Evolutionary conservation across 2,797 vertebrate species (phyloP).

Genomic region (Sitta carolinensis): DNA sequence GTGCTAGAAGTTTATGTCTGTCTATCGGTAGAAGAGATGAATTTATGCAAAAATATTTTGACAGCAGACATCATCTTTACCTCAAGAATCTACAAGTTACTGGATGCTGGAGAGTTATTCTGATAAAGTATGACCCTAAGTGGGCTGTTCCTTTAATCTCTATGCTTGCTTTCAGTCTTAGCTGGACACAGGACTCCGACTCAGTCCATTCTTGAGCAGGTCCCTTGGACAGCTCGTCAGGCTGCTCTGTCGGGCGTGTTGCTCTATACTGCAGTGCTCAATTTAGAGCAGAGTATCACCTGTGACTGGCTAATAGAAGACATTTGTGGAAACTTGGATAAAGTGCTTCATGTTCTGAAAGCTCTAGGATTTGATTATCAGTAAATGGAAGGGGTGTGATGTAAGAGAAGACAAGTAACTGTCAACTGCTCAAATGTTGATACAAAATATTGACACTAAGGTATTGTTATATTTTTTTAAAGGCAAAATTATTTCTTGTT

Average conservation of each 20-base stretch:
- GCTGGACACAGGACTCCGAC: not conserved
- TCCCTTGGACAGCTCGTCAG: not conserved
- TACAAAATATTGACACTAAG: not conserved
- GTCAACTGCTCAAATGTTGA: not conserved
- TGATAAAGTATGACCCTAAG: not conserved
- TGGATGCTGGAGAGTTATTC: not conserved
- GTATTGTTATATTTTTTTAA: not conserved
- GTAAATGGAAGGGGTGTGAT: not conserved
- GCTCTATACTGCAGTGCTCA: not conserved
- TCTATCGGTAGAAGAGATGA: not conserved
- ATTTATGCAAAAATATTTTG: not conserved
- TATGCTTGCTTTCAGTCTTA: not conserved
- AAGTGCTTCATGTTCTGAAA: not conserved
- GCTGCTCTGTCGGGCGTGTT: not conserved
- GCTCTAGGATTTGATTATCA: not conserved
- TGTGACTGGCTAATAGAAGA: not conserved
- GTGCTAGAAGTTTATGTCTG: not conserved
- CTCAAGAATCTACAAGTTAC: not conserved
- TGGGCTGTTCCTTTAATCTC: not conserved
- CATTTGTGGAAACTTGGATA: not conserved
- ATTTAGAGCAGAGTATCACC: not conserved
- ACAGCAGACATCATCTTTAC: not conserved
- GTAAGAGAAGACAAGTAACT: not conserved
- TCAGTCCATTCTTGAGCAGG: not conserved
- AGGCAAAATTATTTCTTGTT: not conserved